phyloP scores from a whole-genome alignment of 2,113 vertebrate species.

The Canis aureus region DNA sequence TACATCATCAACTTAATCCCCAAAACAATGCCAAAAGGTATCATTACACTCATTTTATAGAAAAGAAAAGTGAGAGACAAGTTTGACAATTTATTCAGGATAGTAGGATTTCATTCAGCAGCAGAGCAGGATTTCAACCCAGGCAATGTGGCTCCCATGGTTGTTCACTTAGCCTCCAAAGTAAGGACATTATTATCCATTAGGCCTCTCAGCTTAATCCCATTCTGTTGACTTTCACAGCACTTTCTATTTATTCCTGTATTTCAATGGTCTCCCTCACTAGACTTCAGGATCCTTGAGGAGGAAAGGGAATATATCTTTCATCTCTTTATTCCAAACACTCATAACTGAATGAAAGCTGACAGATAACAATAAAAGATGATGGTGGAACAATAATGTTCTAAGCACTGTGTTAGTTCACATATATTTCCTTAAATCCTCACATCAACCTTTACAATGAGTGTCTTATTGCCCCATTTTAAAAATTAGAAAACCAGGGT shows the following conservation, averaged over 20 bases:
- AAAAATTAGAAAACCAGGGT: slow-evolving; percentile 41
- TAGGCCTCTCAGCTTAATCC: not conserved
- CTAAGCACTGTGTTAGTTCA: not conserved
- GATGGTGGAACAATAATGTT: not conserved
- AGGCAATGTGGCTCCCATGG: not conserved
- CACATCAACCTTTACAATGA: not conserved
- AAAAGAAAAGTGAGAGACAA: not conserved
- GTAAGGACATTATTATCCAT: not conserved
- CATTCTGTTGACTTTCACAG: not conserved
- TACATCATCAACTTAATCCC: not conserved
- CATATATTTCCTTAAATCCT: not conserved
- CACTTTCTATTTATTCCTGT: not conserved
- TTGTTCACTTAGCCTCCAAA: not conserved
- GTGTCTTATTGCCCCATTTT: not conserved
- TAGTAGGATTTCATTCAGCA: not conserved
- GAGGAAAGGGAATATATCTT: not conserved
- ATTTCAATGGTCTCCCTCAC: not conserved
- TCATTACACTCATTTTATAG: not conserved
- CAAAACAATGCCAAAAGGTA: not conserved
- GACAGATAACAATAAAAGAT: slow-evolving; percentile 6
- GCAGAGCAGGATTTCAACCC: not conserved
- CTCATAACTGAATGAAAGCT: not conserved
- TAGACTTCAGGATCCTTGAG: not conserved
- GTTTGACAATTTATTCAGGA: not conserved
- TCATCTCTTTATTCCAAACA: slow-evolving; percentile 1